Evolutionary conservation across 2,888 invertebrate species (phyloP).

Genomic region (Acleris literana): DNA sequence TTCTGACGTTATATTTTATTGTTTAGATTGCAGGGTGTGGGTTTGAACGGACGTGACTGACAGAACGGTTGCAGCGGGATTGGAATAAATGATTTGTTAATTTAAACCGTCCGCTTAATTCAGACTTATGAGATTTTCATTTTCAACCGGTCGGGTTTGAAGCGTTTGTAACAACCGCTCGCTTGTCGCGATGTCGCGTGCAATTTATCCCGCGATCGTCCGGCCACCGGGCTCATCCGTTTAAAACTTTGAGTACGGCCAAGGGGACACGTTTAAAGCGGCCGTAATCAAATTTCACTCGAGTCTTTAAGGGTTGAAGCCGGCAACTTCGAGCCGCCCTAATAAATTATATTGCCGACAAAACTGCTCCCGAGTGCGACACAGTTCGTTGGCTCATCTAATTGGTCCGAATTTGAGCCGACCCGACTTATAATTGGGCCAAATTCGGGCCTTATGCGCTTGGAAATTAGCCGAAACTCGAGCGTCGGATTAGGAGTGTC

Average conservation of each 20-base stretch:
- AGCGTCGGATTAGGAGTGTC: slow-evolving; percentile 65
- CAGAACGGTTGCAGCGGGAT: slow-evolving; percentile 48
- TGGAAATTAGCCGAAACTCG: slow-evolving; percentile 75
- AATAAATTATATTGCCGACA: slow-evolving; percentile 83
- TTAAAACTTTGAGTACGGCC: slow-evolving; percentile 70
- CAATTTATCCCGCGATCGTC: slow-evolving; percentile 27
- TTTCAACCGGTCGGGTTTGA: slow-evolving; percentile 6
- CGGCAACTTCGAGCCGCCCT: slow-evolving; percentile 79
- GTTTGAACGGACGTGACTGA: slow-evolving; percentile 51
- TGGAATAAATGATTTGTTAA: slow-evolving; percentile 67
- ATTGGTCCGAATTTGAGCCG: slow-evolving; percentile 80
- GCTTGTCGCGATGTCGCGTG: slow-evolving; percentile 7
- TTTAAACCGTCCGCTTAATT: slow-evolving; percentile 40
- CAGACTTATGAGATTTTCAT: slow-evolving; percentile 5
- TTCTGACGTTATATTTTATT: slow-evolving; percentile 27
- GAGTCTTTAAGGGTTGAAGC: slow-evolving; percentile 81
- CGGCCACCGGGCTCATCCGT: slow-evolving; percentile 62
- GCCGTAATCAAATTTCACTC: slow-evolving; percentile 81
- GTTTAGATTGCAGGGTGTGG: slow-evolving; percentile 19
- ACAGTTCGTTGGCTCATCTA: slow-evolving; percentile 83
- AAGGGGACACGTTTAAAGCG: slow-evolving; percentile 76
- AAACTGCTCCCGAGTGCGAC: slow-evolving; percentile 81
- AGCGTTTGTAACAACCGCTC: slow-evolving; percentile 23
- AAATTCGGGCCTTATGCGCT: slow-evolving; percentile 70
- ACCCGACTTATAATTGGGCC: slow-evolving; percentile 79